Evolutionary conservation across 2,113 vertebrate species (phyloP).

Genomic region (Hydrolagus affinis): DNA sequence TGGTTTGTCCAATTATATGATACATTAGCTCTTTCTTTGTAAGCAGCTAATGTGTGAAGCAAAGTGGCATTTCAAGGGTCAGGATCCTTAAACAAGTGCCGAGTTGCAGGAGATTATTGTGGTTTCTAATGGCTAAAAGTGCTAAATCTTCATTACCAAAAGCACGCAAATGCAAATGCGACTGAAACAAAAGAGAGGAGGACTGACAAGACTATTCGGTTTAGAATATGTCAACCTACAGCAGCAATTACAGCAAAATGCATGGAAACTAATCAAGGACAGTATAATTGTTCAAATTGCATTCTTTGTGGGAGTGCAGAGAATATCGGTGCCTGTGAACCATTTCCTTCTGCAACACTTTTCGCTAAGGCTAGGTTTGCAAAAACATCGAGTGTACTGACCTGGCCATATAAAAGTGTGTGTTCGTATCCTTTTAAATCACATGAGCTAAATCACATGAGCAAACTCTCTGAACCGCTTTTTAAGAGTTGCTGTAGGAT

Average conservation of each 20-base stretch:
- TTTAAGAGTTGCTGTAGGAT: neutral
- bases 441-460: no score
- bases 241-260: conserved; percentile 87
- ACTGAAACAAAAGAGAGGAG: conserved; percentile 75
- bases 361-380: conserved; percentile 61
- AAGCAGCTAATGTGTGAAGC: conserved; percentile 99
- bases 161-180: conserved; percentile 83
- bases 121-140: conserved; percentile 89
- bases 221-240: conserved; percentile 84
- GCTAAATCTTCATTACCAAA: conserved; percentile 96
- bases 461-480: neutral
- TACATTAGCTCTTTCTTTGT: conserved; percentile 99
- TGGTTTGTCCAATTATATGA: conserved; percentile 99
- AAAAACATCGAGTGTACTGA: conserved; percentile 55
- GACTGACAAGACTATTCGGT: conserved; percentile 83
- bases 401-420: conserved; percentile 56
- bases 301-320: conserved; percentile 73
- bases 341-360: conserved; percentile 69
- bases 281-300: conserved; percentile 83
- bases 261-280: conserved; percentile 81
- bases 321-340: conserved; percentile 71
- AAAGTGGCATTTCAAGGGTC: conserved; percentile 97
- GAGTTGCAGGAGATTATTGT: conserved; percentile 76
- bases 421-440: conserved; percentile 35
- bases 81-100: conserved; percentile 92